phyloP scores from a whole-genome alignment of 1,140 invertebrate species.

The Elysia chlorotica region DNA sequence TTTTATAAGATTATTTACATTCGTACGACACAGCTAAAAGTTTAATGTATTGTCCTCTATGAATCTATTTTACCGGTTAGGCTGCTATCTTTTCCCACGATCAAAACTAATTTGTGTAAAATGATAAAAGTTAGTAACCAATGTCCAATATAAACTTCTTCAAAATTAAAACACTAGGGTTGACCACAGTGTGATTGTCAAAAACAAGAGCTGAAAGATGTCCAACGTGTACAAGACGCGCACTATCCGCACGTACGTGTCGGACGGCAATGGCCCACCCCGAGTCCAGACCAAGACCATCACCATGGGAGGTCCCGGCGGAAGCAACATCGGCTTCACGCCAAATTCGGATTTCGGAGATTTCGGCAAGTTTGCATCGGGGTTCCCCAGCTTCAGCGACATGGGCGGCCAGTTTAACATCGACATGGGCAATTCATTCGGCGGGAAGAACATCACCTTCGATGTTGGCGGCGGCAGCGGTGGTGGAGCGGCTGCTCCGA shows the following conservation, averaged over 20 bases:
- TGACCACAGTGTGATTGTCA: too few species aligned
- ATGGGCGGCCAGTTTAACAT: conserved; percentile 16
- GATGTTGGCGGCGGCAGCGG: conserved; percentile 25
- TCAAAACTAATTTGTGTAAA: too few species aligned
- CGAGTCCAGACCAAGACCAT: conserved; percentile 44
- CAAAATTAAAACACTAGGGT: too few species aligned
- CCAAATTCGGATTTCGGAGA: conserved; percentile 23
- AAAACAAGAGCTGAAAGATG: too few species aligned
- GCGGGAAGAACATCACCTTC: conserved; percentile 17
- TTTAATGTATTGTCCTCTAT: too few species aligned
- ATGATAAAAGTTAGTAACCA: too few species aligned
- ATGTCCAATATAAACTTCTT: too few species aligned
- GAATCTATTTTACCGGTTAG: too few species aligned
- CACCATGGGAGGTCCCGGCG: conserved; percentile 39
- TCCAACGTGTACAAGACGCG: conserved; percentile 23
- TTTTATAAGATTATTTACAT: too few species aligned
- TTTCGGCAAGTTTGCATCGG: conserved; percentile 34
- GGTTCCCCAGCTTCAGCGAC: conserved; percentile 11
- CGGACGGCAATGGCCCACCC: conserved; percentile 42
- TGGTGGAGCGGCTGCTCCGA: conserved; percentile 18
- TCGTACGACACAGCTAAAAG: too few species aligned
- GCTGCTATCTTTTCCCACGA: too few species aligned
- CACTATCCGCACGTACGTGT: conserved; percentile 43
- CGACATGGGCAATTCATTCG: conserved; percentile 1
- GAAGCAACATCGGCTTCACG: conserved; percentile 16